Base-by-base conservation (phyloP, 2,797 vertebrate genomes). In the Pangasius larnaudii region DNA sequence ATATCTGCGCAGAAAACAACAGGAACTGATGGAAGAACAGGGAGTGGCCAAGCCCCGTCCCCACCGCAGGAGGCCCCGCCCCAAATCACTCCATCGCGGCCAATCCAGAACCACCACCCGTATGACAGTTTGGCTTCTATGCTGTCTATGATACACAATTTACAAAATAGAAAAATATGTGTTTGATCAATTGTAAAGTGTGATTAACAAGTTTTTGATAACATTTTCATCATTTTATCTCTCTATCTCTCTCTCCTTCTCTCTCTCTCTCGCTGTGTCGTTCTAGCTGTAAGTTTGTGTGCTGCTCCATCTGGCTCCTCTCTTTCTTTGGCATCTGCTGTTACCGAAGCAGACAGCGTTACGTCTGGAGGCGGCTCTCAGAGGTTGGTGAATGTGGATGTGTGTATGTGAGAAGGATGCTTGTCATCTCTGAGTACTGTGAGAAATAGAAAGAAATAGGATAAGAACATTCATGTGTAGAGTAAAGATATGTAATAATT, bases 1-100 rank as follows among this genome's bases (percentile, higher is more conserved):
- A 3, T 97, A 98, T 86, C 90, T 97, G 67, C 93, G 96, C 36
- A 93, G 96, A 88, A 98, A 98, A 86, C 97, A 97, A 90, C 96
- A 97, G 90, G 96, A 97, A 85, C 95, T 97, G 18, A 81, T 97
- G 33, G 97, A 98, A 86, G 97, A 97, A 88, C 97, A 97, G 82
- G 97, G 97, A 0, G 92, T 95, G 18, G 92, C 95, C 30, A 96
- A 94, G 63, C 94, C 94, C 77, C 92, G 96, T 39, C 97, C 97
- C 0, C 97, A 96, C 89, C 93, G 95, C n/a, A 95, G 95, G 77
- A 97, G 95, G 71, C 92, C 95, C 0, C 91, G 97, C 86, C 97
- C 97, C 0, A 98, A 97, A 91, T 97, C 97, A 0, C 96, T 96
- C 5, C 97, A 97, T 65, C 96, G 97, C 0, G 95, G 97, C 22